Base-by-base conservation (phyloP, 35 echinoderm and acorn worm species). In the Ptychodera flava region DNA sequence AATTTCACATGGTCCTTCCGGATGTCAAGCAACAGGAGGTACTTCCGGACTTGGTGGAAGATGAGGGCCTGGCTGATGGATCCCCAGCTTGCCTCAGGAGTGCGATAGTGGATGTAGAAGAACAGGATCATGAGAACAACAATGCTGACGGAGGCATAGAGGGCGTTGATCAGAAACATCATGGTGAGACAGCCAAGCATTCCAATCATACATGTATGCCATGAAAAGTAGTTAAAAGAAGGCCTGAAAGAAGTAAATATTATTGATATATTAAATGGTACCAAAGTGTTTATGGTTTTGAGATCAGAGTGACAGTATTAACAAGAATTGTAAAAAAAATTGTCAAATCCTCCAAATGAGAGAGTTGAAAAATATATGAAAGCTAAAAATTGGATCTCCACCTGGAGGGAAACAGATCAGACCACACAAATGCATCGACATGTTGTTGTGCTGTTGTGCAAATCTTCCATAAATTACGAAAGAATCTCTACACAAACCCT, bases 1-100 rank as follows among this genome's bases (percentile, higher is more conserved):
- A 94, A 97, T 85, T 97, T 97, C 76, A 97, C 95, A 78, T 97
- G 95, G 31, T 94, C 92, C 78, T 97, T 97, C 64, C 95, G 87
- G 30, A 85, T 90, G 80, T 97, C 95, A 33, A 97, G 89, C 31
- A 85, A 75, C 27, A 97, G 84, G 33, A 97, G 88, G 83, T 97
- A 97, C 76, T 97, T 97, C 31, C 95, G 76, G 1, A 97, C 95
- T 87, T 97, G 95, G 35, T 97, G 95, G 35, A 97, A 97, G 38
- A 97, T 97, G 10, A 97, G 87, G 14, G 95, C 95, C 85, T 97
- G 95, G n/a, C 89, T 86, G 83, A 97, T 90, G 85, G 93, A 97
- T 29, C 95, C 95, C 95, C 95, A 97, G 82, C 93, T 86, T 30
- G 93, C 89, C 16, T 85, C 92, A 22, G 89, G 83, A 0, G 80